Percentiles rank a stretch among this genome's conserved stretches.
Evolutionary conservation across 2,113 vertebrate species (phyloP).

Genomic region (Etia nguti): DNA sequence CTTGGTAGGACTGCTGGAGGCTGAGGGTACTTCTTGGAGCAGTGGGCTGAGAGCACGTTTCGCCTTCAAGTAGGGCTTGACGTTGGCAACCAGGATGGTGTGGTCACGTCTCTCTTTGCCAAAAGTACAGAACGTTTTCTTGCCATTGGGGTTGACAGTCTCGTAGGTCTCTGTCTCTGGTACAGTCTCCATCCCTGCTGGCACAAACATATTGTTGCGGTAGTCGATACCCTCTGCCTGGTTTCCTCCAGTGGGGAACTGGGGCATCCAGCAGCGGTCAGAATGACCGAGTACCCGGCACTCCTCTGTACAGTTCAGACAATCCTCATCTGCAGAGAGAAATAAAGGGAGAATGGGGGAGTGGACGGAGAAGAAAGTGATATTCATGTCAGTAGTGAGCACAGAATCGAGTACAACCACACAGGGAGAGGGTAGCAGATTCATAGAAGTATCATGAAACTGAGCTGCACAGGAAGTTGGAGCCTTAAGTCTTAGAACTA

Average conservation of each 20-base stretch:
- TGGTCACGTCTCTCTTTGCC: conserved; percentile 98
- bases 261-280: conserved; percentile 99
- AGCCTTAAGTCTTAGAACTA: background rate
- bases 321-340: conserved; percentile 92
- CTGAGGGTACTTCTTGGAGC: conserved; percentile 95
- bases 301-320: conserved; percentile 98
- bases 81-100: conserved; percentile 98
- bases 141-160: conserved; percentile 92
- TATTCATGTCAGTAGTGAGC: background rate
- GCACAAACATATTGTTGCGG: conserved; percentile 98
- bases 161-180: conserved; percentile 93
- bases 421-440: background rate
- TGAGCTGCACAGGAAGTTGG: conserved; percentile 12
- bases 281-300: conserved; percentile 98
- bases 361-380: conserved; percentile 2
- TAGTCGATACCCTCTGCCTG: conserved; percentile 97
- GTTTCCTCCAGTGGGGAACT: conserved; percentile 87
- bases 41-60: conserved; percentile 98
- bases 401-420: background rate
- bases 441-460: conserved; percentile 17
- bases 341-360: background rate
- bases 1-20: conserved; percentile 91
- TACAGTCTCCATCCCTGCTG: conserved; percentile 88
- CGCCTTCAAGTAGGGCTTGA: conserved; percentile 99
- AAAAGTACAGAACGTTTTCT: conserved; percentile 99